These are phyloP conservation scores for Poecilus cupreus DNA, from an alignment of 2,888 invertebrate genomes.

Conservation along the genomic window DNA sequence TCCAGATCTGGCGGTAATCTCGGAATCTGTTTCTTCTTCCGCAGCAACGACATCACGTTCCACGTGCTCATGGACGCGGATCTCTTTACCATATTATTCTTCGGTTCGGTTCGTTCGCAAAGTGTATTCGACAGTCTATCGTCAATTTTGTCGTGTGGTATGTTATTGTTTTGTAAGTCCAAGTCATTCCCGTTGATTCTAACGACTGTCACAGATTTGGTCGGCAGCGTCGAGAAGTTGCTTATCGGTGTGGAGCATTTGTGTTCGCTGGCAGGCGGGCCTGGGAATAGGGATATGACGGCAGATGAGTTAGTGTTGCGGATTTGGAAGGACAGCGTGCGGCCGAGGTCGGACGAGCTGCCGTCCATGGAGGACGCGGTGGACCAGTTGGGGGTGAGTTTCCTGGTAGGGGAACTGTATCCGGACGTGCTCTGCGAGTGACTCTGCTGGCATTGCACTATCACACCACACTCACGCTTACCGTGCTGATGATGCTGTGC, in stretches of 20 bases:
- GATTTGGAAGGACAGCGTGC: conserved; percentile 71
- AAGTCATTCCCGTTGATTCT: conserved; percentile 68
- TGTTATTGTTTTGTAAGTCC: conserved; percentile 56
- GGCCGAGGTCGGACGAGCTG: conserved; percentile 68
- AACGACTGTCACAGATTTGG: conserved; percentile 70
- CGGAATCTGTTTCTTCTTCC: conserved; percentile 68
- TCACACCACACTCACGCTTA: conserved; percentile 65
- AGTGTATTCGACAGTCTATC: conserved; percentile 54
- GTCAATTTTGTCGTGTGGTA: conserved; percentile 54
- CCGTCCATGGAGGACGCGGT: conserved; percentile 71
- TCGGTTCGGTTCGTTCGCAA: conserved; percentile 33
- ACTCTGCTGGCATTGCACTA: conserved; percentile 69
- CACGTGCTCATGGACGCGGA: conserved; percentile 62
- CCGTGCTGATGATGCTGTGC: conserved; percentile 59
- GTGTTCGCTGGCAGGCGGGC: conserved; percentile 60
- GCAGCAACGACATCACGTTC: conserved; percentile 70
- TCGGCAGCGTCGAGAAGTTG: conserved; percentile 40
- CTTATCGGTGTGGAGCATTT: conserved; percentile 8
- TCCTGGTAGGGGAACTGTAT: conserved; percentile 73
- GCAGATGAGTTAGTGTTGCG: conserved; percentile 72
- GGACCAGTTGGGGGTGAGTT: conserved; percentile 71
- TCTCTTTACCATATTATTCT: conserved; percentile 52
- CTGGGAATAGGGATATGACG: conserved; percentile 71
- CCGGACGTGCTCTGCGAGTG: conserved; percentile 74
- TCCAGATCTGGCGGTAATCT: conserved; percentile 73